Evolutionary conservation across 2,113 vertebrate species (phyloP), one percentile per base, ranked within the genome.

Genomic region (Pao palembangensis): DNA sequence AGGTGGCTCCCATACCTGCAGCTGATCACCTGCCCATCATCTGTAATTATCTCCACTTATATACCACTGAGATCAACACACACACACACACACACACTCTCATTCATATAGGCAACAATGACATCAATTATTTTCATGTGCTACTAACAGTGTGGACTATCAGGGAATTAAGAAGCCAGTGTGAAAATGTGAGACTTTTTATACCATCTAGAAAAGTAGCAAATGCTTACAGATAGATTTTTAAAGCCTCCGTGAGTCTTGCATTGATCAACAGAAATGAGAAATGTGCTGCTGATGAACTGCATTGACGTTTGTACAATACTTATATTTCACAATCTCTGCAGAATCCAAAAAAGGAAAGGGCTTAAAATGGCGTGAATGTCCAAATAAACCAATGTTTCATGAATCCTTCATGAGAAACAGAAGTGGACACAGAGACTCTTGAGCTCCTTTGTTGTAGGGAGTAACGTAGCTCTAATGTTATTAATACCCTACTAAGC

Each of bases 391-490:
- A 28, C 31, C 54, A 67, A 44, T 20, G 54, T 61, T 46, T 65
- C 1, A 1, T 34, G 8, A 34, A 8, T 34, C 8, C 31, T 25
- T 25, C 23, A 6, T 28, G 5, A 28, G 25, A 7, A 28, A 28
- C 25, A 28, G 25, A 10, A 19, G 64, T 84, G 73, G 63, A 83
- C 58, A 81, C 57, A 64, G 52, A 69, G 78, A 42, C 61, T 80
- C 72, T 65, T 51, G 51, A 76, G 74, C 81, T 85, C 85, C 85
- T 84, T 89, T 89, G 89, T 91, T 93, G 92, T 91, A 91, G 92
- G 93, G 93, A 93, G 93, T 94, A 93, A 94, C 91, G 84, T 84
- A 89, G 90, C 93, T 94, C 95, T 95, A 95, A 92, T 91, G 92
- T 89, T 91, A 89, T 93, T 93, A 94, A 96, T 93, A 94, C 93